A percentile compares a stretch with the other conserved stretches of the same genome.
Conservation (phyloP, 2,888 invertebrate species). For the Cinara cedri region DNA sequence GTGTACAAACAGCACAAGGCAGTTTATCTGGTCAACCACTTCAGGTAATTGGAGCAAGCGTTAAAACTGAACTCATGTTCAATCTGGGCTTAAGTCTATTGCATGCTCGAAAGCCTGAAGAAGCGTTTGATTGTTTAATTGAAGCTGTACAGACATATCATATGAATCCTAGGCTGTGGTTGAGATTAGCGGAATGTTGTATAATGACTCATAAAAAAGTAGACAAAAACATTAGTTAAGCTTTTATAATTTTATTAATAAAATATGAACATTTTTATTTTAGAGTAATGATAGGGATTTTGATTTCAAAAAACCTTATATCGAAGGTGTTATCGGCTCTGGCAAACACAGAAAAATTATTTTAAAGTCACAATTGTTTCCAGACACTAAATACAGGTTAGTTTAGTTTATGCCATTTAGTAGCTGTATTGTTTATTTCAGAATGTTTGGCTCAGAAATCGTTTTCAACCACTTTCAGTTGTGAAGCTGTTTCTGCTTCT, state of each 20-base stretch:
- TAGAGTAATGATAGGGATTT: slow-evolving; percentile 71
- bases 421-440: neutral
- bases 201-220: slow-evolving; percentile 73
- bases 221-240: slow-evolving; percentile 61
- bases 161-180: slow-evolving; percentile 88
- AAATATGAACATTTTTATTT: slow-evolving; percentile 59
- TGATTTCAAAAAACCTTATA: slow-evolving; percentile 67
- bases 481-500: slow-evolving; percentile 77
- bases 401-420: neutral
- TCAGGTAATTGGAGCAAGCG: slow-evolving; percentile 69
- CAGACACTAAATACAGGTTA: slow-evolving; percentile 67
- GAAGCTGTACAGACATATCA: slow-evolving; percentile 85
- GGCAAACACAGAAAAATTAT: slow-evolving; percentile 71
- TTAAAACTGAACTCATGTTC: slow-evolving; percentile 73
- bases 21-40: slow-evolving; percentile 67
- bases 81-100: slow-evolving; percentile 85
- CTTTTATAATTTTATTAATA: neutral
- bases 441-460: neutral
- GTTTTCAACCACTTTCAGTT: slow-evolving; percentile 62
- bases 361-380: slow-evolving; percentile 64
- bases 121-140: slow-evolving; percentile 90
- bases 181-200: slow-evolving; percentile 91
- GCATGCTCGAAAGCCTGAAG: slow-evolving; percentile 77
- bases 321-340: slow-evolving; percentile 66
- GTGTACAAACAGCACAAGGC: slow-evolving; percentile 1